Evolutionary conservation across 2,888 invertebrate species (phyloP).

Genomic region (Apoda limacodes): DNA sequence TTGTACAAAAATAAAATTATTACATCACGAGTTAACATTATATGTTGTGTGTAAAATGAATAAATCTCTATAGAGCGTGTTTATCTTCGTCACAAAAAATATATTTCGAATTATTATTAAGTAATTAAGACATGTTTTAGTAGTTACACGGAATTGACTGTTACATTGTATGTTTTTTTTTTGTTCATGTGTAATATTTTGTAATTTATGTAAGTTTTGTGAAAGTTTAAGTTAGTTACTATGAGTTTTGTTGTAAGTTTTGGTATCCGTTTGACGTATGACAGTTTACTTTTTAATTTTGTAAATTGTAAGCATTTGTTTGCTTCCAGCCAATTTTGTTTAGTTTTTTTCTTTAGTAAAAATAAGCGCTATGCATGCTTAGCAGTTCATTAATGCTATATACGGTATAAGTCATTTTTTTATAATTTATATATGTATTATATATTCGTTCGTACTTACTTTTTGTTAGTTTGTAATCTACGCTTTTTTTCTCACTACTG

Average conservation of each 20-base stretch:
- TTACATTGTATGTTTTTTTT: conserved; percentile 35
- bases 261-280: conserved; percentile 28
- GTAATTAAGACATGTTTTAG: no score
- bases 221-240: conserved; percentile 24
- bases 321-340: conserved; percentile 60
- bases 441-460: conserved; percentile 53
- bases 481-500: conserved; percentile 46
- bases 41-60: no score
- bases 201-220: conserved; percentile 25
- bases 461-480: conserved; percentile 51
- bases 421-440: conserved; percentile 53
- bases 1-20: no score
- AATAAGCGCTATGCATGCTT: conserved; percentile 66
- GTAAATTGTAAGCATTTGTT: conserved; percentile 71
- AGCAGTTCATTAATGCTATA: conserved; percentile 67
- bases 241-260: conserved; percentile 28
- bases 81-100: no score
- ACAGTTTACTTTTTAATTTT: no score
- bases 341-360: conserved; percentile 33
- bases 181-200: conserved; percentile 37
- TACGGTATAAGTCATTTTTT: conserved; percentile 42
- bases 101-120: no score
- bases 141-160: no score
- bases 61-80: no score
- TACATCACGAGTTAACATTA: no score